Percentiles rank a stretch among this genome's conserved stretches.
Evolutionary conservation across 2,888 invertebrate genomes (phyloP).

Genomic region (Nemapogon koenigi): DNA sequence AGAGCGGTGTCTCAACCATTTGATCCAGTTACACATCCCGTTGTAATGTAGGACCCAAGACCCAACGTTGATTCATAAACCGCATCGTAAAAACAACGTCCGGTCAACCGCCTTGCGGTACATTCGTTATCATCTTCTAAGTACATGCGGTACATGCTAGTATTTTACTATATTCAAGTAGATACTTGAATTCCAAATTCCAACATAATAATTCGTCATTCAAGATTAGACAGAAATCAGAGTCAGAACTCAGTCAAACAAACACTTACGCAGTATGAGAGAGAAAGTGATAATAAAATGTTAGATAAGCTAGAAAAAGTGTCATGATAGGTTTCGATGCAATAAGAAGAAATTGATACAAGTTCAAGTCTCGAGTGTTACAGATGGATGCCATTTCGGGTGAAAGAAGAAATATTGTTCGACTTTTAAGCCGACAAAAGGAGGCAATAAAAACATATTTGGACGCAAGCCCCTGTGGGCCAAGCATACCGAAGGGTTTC

Average conservation of each 20-base stretch:
- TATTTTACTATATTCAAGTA: no score
- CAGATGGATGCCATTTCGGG: conserved; percentile 29
- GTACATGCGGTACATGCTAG: background rate
- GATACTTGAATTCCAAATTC: no score
- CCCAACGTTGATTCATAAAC: conserved; percentile 40
- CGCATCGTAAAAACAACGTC: conserved; percentile 37
- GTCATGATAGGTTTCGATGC: no score
- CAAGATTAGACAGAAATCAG: no score
- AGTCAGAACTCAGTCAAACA: no score
- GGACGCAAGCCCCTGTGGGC: conserved; percentile 35
- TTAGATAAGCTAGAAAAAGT: no score
- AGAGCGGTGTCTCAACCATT: no score
- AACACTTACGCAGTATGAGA: no score
- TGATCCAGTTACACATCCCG: conserved; percentile 29
- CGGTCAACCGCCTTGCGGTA: conserved; percentile 25
- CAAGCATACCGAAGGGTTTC: conserved; percentile 36
- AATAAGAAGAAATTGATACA: no score
- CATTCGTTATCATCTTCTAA: background rate
- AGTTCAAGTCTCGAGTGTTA: no score
- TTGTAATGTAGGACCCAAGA: conserved; percentile 37
- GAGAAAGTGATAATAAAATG: no score
- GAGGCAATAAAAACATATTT: conserved; percentile 42
- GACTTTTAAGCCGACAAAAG: conserved; percentile 34
- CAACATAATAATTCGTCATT: no score
- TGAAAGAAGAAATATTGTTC: conserved; percentile 25